Conservation (phyloP, 2,797 vertebrate genomes). For the Lepus oiostolus region DNA sequence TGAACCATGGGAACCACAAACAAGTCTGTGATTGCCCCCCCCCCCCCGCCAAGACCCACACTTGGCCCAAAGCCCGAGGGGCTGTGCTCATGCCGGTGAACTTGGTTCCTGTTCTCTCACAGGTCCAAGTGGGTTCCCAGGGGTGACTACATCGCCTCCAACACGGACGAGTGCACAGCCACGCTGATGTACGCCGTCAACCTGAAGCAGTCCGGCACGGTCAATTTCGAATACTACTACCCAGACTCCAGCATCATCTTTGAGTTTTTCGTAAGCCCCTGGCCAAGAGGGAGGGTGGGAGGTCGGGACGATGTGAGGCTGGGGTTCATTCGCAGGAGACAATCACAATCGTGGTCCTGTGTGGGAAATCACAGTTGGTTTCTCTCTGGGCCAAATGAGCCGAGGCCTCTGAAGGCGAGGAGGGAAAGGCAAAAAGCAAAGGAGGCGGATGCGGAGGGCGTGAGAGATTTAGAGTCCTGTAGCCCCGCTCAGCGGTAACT, state of each 20-base stretch:
- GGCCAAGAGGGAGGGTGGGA: background rate
- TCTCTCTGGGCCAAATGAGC: background rate
- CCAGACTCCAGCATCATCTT: conserved; percentile 95
- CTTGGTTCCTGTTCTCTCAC: conserved; percentile 29
- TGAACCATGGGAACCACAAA: background rate
- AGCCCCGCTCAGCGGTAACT: background rate
- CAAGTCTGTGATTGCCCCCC: background rate
- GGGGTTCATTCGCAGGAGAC: background rate
- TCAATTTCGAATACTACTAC: conserved; percentile 96
- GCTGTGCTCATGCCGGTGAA: background rate
- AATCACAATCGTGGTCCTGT: background rate
- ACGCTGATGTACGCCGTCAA: conserved; percentile 95
- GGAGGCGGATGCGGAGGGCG: background rate
- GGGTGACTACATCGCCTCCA: conserved; percentile 95
- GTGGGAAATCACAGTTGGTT: background rate
- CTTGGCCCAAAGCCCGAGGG: background rate
- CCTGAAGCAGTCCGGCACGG: conserved; percentile 94
- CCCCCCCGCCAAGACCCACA: background rate
- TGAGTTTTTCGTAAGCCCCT: conserved; percentile 96
- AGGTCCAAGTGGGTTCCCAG: conserved; percentile 95
- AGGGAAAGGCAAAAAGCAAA: background rate
- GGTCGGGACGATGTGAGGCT: background rate
- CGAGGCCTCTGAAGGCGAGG: background rate
- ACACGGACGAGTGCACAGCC: conserved; percentile 96
- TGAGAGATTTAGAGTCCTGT: background rate